Evolutionary conservation across 1,140 invertebrate species (phyloP).

Genomic region (Asbolus verrucosus): DNA sequence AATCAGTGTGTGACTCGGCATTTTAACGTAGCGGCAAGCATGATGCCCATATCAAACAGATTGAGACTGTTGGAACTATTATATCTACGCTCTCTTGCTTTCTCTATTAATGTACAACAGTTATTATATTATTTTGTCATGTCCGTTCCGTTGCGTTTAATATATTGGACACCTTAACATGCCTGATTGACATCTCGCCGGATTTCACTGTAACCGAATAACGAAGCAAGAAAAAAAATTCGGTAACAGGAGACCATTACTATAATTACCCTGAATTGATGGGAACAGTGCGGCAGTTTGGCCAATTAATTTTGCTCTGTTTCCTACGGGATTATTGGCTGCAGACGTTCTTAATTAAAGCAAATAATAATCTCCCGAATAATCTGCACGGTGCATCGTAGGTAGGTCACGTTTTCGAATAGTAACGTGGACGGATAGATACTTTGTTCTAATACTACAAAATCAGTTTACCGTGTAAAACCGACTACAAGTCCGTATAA

Average conservation of each 20-base stretch:
- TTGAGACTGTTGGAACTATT: constrained; percentile 24
- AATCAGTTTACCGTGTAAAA: too few relatives aligned
- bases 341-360: constrained; percentile 11
- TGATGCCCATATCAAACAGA: constrained; percentile 45
- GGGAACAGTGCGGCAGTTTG: background rate
- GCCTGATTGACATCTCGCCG: too few relatives aligned
- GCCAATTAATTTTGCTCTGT: background rate
- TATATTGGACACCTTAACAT: background rate
- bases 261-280: background rate
- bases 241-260: background rate
- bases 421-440: background rate
- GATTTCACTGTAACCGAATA: too few relatives aligned
- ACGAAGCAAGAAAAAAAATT: too few relatives aligned
- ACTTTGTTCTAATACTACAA: too few relatives aligned
- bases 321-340: background rate
- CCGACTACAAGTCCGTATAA: too few relatives aligned
- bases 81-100: background rate
- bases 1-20: constrained; percentile 42
- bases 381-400: constrained; percentile 9
- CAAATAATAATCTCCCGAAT: background rate
- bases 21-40: constrained; percentile 37
- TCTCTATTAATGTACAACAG: background rate
- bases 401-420: constrained; percentile 41
- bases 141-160: background rate
- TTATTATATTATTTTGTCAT: constrained; percentile 1